These are phyloP conservation scores for Eonycteris spelaea DNA, from an alignment of 2,113 vertebrate genomes.

Conservation along the genomic window DNA sequence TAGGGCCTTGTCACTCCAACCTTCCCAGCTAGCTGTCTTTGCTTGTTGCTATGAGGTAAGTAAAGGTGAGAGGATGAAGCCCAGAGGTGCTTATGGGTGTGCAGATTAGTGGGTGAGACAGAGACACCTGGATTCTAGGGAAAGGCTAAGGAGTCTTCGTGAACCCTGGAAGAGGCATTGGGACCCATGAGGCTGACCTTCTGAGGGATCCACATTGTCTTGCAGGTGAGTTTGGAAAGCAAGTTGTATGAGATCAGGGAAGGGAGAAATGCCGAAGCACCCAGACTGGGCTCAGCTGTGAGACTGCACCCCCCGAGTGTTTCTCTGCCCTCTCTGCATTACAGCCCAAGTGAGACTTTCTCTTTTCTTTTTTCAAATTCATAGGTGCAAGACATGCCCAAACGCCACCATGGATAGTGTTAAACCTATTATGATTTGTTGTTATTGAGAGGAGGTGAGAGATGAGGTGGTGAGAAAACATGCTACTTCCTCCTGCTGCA, in stretches of 20 bases:
- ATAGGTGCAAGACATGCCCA: constrained; percentile 68
- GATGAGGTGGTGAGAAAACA: constrained; percentile 51
- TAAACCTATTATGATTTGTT: constrained; percentile 56
- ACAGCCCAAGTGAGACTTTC: constrained; percentile 16
- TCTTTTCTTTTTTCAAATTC: constrained; percentile 44
- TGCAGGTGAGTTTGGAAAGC: background rate
- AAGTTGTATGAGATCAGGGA: background rate
- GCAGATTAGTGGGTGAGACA: background rate
- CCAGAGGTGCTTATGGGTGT: background rate
- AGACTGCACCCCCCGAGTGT: background rate
- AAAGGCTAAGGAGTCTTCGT: background rate
- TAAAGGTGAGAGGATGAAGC: background rate
- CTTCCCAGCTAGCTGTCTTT: background rate
- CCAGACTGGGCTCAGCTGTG: background rate
- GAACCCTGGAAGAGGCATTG: fast-evolving
- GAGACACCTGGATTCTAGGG: background rate
- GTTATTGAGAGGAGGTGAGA: constrained; percentile 63
- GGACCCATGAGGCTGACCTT: no score
- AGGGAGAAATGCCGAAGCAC: fast-evolving
- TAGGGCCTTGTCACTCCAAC: background rate
- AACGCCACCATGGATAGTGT: constrained; percentile 35
- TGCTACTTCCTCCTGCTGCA: background rate
- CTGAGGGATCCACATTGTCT: background rate
- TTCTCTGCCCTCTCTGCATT: background rate
- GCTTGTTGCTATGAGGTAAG: background rate